Percentiles rank a stretch among this genome's conserved stretches.
These are phyloP conservation scores for Rhineura floridana DNA, from an alignment of 2,113 vertebrate genomes.

Conservation along the genomic window DNA sequence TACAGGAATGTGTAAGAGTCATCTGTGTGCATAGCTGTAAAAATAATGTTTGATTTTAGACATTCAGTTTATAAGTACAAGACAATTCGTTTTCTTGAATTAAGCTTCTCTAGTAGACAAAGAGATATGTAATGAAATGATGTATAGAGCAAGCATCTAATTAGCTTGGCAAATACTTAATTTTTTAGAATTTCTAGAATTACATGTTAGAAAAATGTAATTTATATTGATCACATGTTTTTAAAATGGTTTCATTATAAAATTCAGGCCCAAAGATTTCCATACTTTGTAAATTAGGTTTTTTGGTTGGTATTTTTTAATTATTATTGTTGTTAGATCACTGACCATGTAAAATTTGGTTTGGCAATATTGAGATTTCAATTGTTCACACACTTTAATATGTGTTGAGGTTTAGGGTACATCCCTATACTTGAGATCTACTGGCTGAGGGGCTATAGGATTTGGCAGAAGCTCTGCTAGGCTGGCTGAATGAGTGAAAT, in stretches of 20 bases:
- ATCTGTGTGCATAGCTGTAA: slow-evolving; percentile 25
- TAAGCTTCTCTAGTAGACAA: slow-evolving; percentile 33
- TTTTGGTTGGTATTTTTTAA: neutral
- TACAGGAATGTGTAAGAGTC: slow-evolving; percentile 23
- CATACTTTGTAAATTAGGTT: neutral
- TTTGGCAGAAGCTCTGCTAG: neutral
- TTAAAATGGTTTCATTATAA: neutral
- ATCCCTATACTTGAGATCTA: neutral
- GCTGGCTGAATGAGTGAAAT: neutral
- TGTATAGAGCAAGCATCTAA: slow-evolving; percentile 9
- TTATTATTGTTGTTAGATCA: neutral
- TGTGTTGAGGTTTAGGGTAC: neutral
- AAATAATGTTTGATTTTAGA: slow-evolving; percentile 47
- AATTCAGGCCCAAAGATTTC: neutral
- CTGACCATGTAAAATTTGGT: neutral
- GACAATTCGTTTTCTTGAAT: slow-evolving; percentile 39
- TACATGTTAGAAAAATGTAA: neutral
- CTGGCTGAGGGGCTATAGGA: neutral
- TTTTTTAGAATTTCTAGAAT: too few relatives aligned
- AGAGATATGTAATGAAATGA: neutral
- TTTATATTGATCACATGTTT: neutral
- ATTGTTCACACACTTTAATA: neutral
- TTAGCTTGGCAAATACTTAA: neutral
- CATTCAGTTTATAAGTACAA: slow-evolving; percentile 46
- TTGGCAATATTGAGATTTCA: neutral